Evolutionary conservation across 1,140 invertebrate species (phyloP), one percentile per base, ranked within the genome.

Genomic region (Drosophila grimshawi): DNA sequence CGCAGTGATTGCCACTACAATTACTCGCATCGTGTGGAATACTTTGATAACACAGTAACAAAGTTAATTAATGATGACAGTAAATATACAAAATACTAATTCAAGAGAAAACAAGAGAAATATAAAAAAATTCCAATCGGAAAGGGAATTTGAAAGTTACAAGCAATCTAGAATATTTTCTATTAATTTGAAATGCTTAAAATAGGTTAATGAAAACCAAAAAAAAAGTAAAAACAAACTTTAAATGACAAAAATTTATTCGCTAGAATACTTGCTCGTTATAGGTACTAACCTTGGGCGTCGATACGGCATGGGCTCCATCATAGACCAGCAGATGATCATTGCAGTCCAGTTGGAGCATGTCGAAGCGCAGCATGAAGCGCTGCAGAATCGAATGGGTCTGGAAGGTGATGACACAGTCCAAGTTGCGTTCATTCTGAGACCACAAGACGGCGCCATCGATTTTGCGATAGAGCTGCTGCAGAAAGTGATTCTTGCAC

Each of bases 321-420:
- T 98, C 97, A 91, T 97, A 98, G 82, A 98, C 97, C 86, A 95
- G 97, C 7, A 98, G 94, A 93, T 98, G 97, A 93, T 98, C 97
- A 90, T 98, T 98, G 94, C 97, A 98, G 93, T 98, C 97, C 60
- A 98, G 94, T 78, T 95, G 94, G 30, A 96, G 92, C 78, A 94
- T 93, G 78, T 96, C 96, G 93, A 98, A 98, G 76, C 97, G 95
- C 69, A 98, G 94, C 97, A 98, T 98, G 93, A 98, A 98, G 76
- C 96, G 94, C 93, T 98, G 97, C 72, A 98, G 94, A 72, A 98
- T 97, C 81, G 97, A 97, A 93, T 98, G 97, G 68, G 97, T 98
- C 93, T 98, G 97, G 92, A 98, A 98, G 45, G 97, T 98, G 89
- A 98, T 96, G 69, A 96, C 95, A 94, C 97, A 98, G 93, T 98